A percentile compares a stretch with the other conserved stretches of the same genome.
Evolutionary conservation across 2,888 invertebrate species (phyloP).

Genomic region (Chrysotoxum bicinctum): DNA sequence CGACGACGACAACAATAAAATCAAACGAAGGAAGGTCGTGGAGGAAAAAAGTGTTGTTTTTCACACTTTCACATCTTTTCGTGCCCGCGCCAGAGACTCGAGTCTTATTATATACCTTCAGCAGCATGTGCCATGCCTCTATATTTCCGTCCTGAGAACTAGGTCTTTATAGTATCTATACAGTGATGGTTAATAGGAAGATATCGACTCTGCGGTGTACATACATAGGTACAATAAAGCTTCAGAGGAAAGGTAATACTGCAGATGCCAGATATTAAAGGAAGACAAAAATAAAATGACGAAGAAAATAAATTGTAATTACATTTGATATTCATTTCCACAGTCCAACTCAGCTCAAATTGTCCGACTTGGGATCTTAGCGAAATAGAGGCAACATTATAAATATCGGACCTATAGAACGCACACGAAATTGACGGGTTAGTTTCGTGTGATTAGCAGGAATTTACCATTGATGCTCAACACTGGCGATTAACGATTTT

Average conservation of each 20-base stretch:
- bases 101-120: slow-evolving; percentile 6
- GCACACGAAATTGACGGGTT: slow-evolving; percentile 48
- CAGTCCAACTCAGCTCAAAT: background rate
- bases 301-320: slow-evolving; percentile 43
- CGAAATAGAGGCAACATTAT: slow-evolving; percentile 29
- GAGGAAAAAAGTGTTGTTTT: slow-evolving; percentile 38
- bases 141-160: slow-evolving; percentile 39
- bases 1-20: background rate
- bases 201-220: background rate
- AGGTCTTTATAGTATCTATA: slow-evolving; percentile 23
- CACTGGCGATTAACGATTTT: slow-evolving; percentile 35
- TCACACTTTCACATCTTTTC: slow-evolving; percentile 60
- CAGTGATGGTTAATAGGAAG: slow-evolving; percentile 7
- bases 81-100: background rate
- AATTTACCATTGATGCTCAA: slow-evolving; percentile 35
- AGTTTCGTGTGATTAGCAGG: slow-evolving; percentile 49
- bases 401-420: background rate
- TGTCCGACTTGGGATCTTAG: background rate
- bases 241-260: background rate
- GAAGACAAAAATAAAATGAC: slow-evolving; percentile 4
- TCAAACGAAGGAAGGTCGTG: slow-evolving; percentile 3
- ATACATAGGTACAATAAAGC: background rate
- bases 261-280: slow-evolving; percentile 11
- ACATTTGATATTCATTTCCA: slow-evolving; percentile 61
- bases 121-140: slow-evolving; percentile 15